A percentile compares a stretch with the other conserved stretches of the same genome.
These are phyloP conservation scores for Drosophila watanabei DNA, from an alignment of 1,140 invertebrate genomes.

Conservation along the genomic window DNA sequence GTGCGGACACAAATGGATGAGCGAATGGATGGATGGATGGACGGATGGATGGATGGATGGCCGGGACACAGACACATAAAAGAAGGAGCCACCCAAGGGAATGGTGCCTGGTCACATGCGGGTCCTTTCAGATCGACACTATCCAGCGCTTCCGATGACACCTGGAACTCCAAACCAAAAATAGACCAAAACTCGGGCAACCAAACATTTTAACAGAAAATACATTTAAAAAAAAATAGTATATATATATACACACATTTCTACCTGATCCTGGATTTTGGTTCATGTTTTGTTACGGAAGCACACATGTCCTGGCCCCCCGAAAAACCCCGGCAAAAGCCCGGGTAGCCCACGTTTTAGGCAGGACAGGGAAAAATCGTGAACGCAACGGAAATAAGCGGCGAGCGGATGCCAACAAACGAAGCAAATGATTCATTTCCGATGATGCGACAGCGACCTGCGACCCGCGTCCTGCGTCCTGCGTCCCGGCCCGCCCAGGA, in stretches of 20 bases:
- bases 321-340: constrained; percentile 20
- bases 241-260: not conserved
- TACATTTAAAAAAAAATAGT: not conserved
- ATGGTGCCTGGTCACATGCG: constrained; percentile 26
- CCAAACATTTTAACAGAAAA: constrained; percentile 23
- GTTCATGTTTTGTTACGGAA: constrained; percentile 76
- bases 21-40: constrained; percentile 31
- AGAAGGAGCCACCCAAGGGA: not conserved
- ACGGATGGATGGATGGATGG: constrained; percentile 8
- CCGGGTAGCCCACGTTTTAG: constrained; percentile 41
- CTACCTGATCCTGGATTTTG: constrained; percentile 40
- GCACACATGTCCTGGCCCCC: constrained; percentile 72
- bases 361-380: constrained; percentile 1
- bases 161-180: constrained; percentile 2
- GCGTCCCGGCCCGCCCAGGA: constrained; percentile 1
- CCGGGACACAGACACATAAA: constrained; percentile 33
- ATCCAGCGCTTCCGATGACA: constrained; percentile 36
- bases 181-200: constrained; percentile 21
- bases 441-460: constrained; percentile 81
- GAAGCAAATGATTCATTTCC: constrained; percentile 86
- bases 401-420: constrained; percentile 85
- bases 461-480: constrained; percentile 22
- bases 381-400: constrained; percentile 84
- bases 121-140: constrained; percentile 30
- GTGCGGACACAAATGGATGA: constrained; percentile 68